phyloP scores from a whole-genome alignment of 2,888 invertebrate species.

The Hydrotaea diabolus region DNA sequence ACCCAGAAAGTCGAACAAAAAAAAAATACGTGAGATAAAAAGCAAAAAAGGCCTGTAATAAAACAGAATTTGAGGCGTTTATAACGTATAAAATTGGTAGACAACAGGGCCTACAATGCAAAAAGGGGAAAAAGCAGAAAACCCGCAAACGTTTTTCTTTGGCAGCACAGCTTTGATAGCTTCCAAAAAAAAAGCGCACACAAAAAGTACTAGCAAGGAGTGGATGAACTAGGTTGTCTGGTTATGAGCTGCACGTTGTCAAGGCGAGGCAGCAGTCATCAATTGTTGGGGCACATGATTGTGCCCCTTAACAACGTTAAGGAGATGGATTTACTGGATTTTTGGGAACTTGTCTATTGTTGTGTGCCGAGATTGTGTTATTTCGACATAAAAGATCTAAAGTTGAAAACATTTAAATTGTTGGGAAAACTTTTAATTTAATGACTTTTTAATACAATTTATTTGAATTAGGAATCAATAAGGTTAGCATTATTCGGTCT shows the following conservation, averaged over 20 bases:
- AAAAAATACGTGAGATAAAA: slow-evolving; percentile 25
- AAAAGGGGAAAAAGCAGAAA: too few relatives aligned
- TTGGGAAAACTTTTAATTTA: too few relatives aligned
- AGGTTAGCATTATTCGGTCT: too few relatives aligned
- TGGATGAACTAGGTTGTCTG: slow-evolving; percentile 44
- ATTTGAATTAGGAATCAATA: too few relatives aligned
- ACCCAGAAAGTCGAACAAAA: not conserved
- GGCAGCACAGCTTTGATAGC: not conserved
- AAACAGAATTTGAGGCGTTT: slow-evolving; percentile 65
- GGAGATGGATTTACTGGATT: not conserved
- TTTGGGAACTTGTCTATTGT: too few relatives aligned
- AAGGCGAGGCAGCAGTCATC: slow-evolving; percentile 41
- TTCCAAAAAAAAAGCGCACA: not conserved
- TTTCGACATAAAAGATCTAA: too few relatives aligned
- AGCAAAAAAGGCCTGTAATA: slow-evolving; percentile 28
- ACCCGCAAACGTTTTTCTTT: too few relatives aligned
- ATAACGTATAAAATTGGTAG: slow-evolving; percentile 52
- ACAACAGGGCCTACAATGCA: slow-evolving; percentile 52
- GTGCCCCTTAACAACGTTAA: not conserved
- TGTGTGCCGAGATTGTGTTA: too few relatives aligned
- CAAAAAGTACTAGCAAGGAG: not conserved
- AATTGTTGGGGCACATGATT: slow-evolving; percentile 30
- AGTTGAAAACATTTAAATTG: too few relatives aligned
- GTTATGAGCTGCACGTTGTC: slow-evolving; percentile 58
- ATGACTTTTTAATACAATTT: too few relatives aligned